Evolutionary conservation across 2,888 invertebrate genomes (phyloP), one percentile per base, ranked within the genome.

Genomic region (Microctonus hyperodae): DNA sequence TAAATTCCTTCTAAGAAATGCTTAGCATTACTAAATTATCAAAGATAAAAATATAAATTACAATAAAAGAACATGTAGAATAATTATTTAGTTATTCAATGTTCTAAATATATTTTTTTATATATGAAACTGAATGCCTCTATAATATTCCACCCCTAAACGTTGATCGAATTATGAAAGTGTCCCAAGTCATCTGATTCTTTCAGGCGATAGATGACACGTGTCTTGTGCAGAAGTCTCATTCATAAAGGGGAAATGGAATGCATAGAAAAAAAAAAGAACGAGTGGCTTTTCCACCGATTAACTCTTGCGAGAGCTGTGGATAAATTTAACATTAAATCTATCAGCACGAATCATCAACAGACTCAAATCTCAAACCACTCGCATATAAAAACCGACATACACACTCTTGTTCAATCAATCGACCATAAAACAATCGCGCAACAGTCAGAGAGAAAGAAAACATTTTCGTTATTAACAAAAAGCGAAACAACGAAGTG

Each of bases 131-230:
- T 61, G 56, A 62, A 60, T 35, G 48, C n/a, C 11, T 61, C 31
- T 25, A 44, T 16, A 44, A 51, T 44, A 59, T 20, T 53, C 40
- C 57, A 44, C 66, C 68, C 64, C 62, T 56, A 57, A 59, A 51
- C 56, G 64, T 70, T 70, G 68, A 73, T 70, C 64, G 67, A 71
- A 67, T 73, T 70, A 73, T 69, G 35, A 65, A 44, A 61, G 66
- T 67, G 63, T 70, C 53, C 57, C n/a, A 61, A 65, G 67, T 70
- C 66, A 67, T 70, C 63, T 50, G 69, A 67, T 69, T 62, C 68
- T 57, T 58, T 69, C 66, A 61, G 56, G 58, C 67, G 63, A 69
- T 58, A 53, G 31, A 53, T 61, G 70, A 69, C 73, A 69, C 68
- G 70, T 70, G 73, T 72, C 72, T 65, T 48, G 64, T 61, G 55